These are phyloP conservation scores for Tuberolachnus salignus DNA, from an alignment of 2,888 invertebrate species.

Conservation along the genomic window DNA sequence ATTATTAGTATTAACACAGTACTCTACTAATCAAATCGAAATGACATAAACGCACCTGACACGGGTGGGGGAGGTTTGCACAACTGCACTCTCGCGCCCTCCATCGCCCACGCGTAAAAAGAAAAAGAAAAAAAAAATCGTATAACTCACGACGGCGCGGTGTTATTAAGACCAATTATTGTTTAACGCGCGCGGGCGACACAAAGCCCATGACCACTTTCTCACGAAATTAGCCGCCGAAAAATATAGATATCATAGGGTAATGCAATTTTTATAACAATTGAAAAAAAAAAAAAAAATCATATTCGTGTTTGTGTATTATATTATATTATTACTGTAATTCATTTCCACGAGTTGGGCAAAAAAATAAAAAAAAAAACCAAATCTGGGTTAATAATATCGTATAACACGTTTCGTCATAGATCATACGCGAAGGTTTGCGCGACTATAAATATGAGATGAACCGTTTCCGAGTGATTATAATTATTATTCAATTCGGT, in stretches of 20 bases:
- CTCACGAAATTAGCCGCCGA: constrained; percentile 42
- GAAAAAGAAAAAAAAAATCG: no score
- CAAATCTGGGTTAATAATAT: constrained; percentile 22
- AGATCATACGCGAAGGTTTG: not conserved
- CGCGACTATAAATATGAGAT: not conserved
- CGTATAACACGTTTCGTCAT: constrained; percentile 39
- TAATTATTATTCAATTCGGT: not conserved
- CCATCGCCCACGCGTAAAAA: not conserved
- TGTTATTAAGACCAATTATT: constrained; percentile 38
- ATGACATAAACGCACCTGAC: constrained; percentile 6
- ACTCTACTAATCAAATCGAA: not conserved
- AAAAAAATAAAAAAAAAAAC: not conserved
- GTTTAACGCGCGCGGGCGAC: constrained; percentile 22
- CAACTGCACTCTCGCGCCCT: not conserved
- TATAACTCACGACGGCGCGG: constrained; percentile 14
- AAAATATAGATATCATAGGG: not conserved
- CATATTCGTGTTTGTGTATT: not conserved
- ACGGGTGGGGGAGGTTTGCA: constrained; percentile 20
- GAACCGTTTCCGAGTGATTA: not conserved
- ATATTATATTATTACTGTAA: not conserved
- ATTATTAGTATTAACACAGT: constrained; percentile 1
- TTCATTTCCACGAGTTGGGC: not conserved
- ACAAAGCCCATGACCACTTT: constrained; percentile 43
- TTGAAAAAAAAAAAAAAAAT: not conserved
- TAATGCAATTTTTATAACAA: constrained; percentile 41